Conservation (phyloP, 2,113 vertebrate genomes). For the Alaudala cheleensis region DNA sequence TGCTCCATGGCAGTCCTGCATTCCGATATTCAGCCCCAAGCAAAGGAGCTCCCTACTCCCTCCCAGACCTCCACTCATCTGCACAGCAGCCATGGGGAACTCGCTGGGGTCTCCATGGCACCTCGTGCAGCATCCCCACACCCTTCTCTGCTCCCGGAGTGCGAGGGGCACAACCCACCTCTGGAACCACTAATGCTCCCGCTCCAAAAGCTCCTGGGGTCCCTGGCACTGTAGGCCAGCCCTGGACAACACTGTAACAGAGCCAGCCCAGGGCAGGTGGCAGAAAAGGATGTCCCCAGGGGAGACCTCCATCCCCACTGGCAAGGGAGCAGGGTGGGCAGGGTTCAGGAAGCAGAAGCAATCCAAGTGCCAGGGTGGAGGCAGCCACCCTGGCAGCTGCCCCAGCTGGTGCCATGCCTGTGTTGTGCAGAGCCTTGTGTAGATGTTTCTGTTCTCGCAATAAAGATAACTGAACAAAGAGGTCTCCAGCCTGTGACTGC, state of each 20-base stretch:
- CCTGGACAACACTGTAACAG: neutral
- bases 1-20: fast-evolving
- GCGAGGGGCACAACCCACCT: fast-evolving
- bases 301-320: neutral
- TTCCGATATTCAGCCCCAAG: neutral
- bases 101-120: fast-evolving
- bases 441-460: constrained; percentile 54
- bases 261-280: neutral
- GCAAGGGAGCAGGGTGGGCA: neutral
- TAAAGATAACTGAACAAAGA: constrained; percentile 46
- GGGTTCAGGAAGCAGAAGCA: neutral
- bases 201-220: constrained; percentile 29
- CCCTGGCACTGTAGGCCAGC: neutral
- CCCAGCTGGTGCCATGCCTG: neutral
- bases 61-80: fast-evolving
- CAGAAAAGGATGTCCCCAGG: neutral
- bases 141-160: fast-evolving
- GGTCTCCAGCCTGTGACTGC: neutral
- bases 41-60: neutral
- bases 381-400: neutral
- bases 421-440: constrained; percentile 25
- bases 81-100: fast-evolving
- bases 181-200: constrained; percentile 61
- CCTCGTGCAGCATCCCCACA: fast-evolving
- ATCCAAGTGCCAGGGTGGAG: neutral